Evolutionary conservation across 92 coral and sea anemone genomes (phyloP), one percentile per base, ranked within the genome.

Genomic region (Porites divaricata): DNA sequence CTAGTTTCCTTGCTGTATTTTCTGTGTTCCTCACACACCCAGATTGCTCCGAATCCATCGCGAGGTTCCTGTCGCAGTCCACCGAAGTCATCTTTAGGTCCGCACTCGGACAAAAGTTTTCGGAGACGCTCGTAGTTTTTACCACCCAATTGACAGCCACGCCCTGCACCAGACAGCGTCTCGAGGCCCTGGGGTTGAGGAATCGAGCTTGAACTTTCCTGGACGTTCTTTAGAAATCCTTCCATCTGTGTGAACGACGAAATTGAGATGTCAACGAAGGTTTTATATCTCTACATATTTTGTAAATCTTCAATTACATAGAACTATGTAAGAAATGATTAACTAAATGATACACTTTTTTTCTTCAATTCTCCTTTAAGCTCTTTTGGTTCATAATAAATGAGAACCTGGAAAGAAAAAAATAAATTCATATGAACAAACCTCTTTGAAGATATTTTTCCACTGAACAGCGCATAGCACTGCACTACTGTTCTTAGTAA

Each of bases 11-110:
- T 89, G 21, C 21, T 73, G 54, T 69, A 57, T 41, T 73, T 87
- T 2, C 91, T 87, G 87, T 92, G 95, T 63, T 82, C 69, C 21
- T 61, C 71, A n/a, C 95, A 92, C 11, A 92, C 95, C 95, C 95
- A 92, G 1, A 92, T 88, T 56, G 71, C 85, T 1, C 93, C 95
- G 69, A 87, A 66, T 53, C 83, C 95, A 78, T 89, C 85, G 25
- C 91, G 83, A 20, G 76, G 68, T 69, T 92, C 95, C 81, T 87
- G 91, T 48, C 63, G 80, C 86, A 92, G 67, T 48, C 95, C 93
- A 19, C 95, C 95, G 72, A 86, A 92, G 13, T 71, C 74, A 56
- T 92, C 92, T 65, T 70, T 75, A 74, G 78, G 16, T 61, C 84
- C 89, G 16, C 89, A 64, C 45, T 58, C 54, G 15, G 74, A 71